Conservation (phyloP, 2,888 invertebrate genomes). For the Dryomyza anilis region DNA sequence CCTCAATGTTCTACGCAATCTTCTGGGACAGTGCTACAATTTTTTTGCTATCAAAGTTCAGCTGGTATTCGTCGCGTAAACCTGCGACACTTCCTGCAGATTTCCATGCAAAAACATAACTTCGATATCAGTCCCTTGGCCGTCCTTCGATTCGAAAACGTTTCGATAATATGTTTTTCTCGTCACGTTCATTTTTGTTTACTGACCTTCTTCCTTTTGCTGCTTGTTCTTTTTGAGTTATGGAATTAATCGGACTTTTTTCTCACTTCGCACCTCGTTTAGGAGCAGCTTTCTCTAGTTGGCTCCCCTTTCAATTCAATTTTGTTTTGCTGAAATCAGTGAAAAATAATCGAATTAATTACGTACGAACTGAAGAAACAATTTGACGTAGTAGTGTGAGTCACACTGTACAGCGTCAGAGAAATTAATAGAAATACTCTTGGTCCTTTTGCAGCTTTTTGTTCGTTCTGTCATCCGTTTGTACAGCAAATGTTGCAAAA, state of each 20-base stretch:
- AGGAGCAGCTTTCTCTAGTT: neutral
- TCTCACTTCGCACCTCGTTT: neutral
- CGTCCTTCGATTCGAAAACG: neutral
- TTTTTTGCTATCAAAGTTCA: conserved; percentile 29
- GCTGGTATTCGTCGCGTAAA: conserved; percentile 26
- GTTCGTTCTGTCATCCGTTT: too few species aligned
- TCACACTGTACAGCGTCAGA: neutral
- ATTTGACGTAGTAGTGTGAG: neutral
- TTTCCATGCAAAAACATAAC: too few species aligned
- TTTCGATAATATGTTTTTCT: conserved; percentile 54
- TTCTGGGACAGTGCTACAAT: neutral
- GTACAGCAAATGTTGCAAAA: too few species aligned
- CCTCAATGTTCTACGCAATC: neutral
- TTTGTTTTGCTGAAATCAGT: conserved; percentile 59
- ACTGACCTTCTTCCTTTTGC: conserved; percentile 29
- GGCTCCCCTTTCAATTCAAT: conserved; percentile 54
- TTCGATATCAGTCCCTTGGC: neutral
- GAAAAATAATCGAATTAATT: conserved; percentile 61
- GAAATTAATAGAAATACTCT: neutral
- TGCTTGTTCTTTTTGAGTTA: conserved; percentile 19
- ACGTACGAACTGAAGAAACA: conserved; percentile 38
- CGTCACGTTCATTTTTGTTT: conserved; percentile 36
- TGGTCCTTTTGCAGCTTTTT: neutral
- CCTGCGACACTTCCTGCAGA: conserved; percentile 1
- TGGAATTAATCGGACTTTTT: neutral